Percentiles rank a stretch among this genome's conserved stretches.
phyloP scores from a whole-genome alignment of 2,113 vertebrate species.

The Engystomops pustulosus region DNA sequence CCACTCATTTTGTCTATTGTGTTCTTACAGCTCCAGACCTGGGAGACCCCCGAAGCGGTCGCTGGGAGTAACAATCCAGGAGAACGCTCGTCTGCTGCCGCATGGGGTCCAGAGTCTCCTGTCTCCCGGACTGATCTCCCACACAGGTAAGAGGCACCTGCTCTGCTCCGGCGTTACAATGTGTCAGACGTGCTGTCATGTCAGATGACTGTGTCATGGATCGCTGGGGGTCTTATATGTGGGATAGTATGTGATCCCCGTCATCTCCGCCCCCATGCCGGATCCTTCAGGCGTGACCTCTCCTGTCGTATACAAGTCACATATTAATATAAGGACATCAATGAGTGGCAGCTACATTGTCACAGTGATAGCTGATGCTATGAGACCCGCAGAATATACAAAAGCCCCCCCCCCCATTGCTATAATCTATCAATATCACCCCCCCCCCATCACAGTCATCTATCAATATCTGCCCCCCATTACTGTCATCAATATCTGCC shows the following conservation, averaged over 20 bases:
- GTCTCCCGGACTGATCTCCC: conserved; percentile 88
- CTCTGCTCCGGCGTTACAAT: too few species aligned
- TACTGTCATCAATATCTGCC: too few species aligned
- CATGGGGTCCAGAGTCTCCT: conserved; percentile 85
- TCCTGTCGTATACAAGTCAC: conserved; percentile 74
- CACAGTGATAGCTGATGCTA: conserved; percentile 84
- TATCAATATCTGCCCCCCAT: too few species aligned
- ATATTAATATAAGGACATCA: conserved; percentile 79
- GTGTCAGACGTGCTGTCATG: too few species aligned
- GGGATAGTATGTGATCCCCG: not conserved
- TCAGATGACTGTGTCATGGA: too few species aligned
- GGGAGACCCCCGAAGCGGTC: conserved; percentile 92
- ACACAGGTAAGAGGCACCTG: conserved; percentile 86
- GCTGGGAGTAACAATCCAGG: conserved; percentile 82
- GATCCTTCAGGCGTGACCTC: conserved; percentile 68
- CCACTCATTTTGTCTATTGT: conserved; percentile 32
- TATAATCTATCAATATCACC: too few species aligned
- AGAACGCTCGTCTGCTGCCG: conserved; percentile 82
- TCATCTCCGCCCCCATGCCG: conserved; percentile 58
- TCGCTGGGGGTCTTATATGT: too few species aligned
- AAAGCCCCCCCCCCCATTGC: too few species aligned
- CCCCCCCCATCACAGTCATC: too few species aligned
- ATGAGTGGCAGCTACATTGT: conserved; percentile 74
- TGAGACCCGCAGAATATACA: conserved; percentile 65
- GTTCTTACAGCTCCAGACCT: conserved; percentile 83